Evolutionary conservation across 2,113 vertebrate species (phyloP).

Genomic region (Panthera uncia): DNA sequence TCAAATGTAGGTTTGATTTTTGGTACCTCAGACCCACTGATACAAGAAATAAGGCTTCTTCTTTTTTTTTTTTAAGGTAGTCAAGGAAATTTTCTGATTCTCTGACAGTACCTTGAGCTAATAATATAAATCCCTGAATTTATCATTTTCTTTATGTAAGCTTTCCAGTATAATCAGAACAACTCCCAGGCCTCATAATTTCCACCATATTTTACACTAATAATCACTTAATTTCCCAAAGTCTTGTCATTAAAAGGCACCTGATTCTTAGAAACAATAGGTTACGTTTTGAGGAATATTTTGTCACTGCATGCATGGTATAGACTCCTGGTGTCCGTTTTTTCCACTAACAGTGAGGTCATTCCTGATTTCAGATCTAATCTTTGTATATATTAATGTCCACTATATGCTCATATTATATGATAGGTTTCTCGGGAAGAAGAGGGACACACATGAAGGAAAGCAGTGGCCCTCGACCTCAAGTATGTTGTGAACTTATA

Average conservation of each 20-base stretch:
- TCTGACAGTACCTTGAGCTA: neutral
- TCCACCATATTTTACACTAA: neutral
- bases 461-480: neutral
- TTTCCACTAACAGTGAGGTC: neutral
- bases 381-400: neutral
- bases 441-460: neutral
- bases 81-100: neutral
- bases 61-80: neutral
- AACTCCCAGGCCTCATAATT: neutral
- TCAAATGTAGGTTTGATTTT: neutral
- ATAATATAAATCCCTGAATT: neutral
- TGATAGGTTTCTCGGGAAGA: neutral
- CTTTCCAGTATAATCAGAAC: neutral
- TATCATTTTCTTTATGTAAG: neutral
- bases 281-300: neutral
- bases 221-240: neutral
- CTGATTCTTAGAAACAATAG: neutral
- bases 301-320: neutral
- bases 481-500: neutral
- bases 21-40: neutral
- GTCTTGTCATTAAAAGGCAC: neutral
- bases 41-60: neutral
- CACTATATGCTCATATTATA: neutral
- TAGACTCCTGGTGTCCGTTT: neutral
- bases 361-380: neutral